Base-by-base conservation (phyloP, 2,888 invertebrate species). In the Orthosia cruda region DNA sequence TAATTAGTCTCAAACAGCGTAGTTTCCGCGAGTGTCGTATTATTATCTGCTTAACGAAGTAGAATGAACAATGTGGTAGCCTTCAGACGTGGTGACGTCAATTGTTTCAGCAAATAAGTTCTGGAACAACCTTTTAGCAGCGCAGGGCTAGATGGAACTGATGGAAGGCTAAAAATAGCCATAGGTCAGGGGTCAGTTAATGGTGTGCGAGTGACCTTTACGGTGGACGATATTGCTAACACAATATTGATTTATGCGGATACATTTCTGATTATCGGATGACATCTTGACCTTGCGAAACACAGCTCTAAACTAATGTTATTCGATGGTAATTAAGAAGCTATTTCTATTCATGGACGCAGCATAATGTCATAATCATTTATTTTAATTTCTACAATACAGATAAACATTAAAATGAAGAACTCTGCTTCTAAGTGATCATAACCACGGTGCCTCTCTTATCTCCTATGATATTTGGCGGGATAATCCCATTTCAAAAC, bases 61-160 rank as follows among this genome's bases (percentile, higher is more conserved):
- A 90, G 91, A 92, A 93, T 91, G 91, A 92, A 92, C 91, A 91
- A 90, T 91, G 88, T 86, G 85, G 86, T 87, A 91, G 92, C 95
- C 95, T 94, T 95, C 94, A 91, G 89, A 88, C 87, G 86, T 78
- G 88, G 87, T 96, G 96, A 96, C 96, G 96, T 96, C 95, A 95
- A 93, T 95, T 95, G 96, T 95, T 96, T 95, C 94, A 96, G 95
- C 94, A 93, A 95, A 95, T 94, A 92, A 94, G 88, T 91, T 84
- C 90, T 91, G 89, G 83, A 89, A 88, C 87, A 94, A 91, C 96
- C 96, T 96, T 93, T 94, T 87, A 83, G 94, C 87, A 72, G 87
- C 88, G 91, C 92, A 91, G 87, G 86, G 90, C 90, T 92, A 87
- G 91, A 91, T 92, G 91, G 91, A 89, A 88, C 84, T 87, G 91